phyloP scores from a whole-genome alignment of 2,797 vertebrate genomes.

The Mastacembelus armatus region DNA sequence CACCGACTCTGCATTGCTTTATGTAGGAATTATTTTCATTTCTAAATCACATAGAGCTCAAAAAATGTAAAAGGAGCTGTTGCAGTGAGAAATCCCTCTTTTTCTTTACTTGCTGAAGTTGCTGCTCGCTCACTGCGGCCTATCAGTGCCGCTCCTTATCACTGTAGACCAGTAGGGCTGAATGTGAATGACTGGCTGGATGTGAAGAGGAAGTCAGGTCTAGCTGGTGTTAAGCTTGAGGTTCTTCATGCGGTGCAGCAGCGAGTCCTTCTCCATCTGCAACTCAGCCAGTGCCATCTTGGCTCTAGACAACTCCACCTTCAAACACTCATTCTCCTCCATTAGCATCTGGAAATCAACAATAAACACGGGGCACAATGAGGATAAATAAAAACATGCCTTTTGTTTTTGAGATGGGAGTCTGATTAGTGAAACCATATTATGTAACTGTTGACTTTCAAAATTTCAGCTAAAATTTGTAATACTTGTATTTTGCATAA shows the following conservation, averaged over 20 bases:
- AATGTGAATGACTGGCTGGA: slow-evolving; percentile 8
- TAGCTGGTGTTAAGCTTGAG: slow-evolving; percentile 86
- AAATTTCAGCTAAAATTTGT: slow-evolving; percentile 2
- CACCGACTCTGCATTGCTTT: slow-evolving; percentile 56
- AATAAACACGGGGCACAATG: not conserved
- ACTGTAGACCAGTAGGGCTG: slow-evolving; percentile 9
- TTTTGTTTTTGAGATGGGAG: not conserved
- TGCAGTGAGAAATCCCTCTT: slow-evolving; percentile 10
- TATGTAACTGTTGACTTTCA: not conserved
- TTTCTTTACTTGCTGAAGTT: slow-evolving; percentile 19
- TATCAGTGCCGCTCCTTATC: slow-evolving; percentile 6
- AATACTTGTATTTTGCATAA: slow-evolving; percentile 13
- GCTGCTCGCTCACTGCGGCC: slow-evolving; percentile 21
- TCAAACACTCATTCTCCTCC: slow-evolving; percentile 97
- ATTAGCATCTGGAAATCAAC: slow-evolving; percentile 83
- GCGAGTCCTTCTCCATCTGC: slow-evolving; percentile 93
- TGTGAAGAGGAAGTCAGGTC: not conserved
- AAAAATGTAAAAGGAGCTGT: slow-evolving; percentile 16
- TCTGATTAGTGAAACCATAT: not conserved
- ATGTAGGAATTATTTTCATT: slow-evolving; percentile 49
- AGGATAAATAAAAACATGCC: too few relatives aligned
- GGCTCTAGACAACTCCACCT: slow-evolving; percentile 92
- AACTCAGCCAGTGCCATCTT: slow-evolving; percentile 96
- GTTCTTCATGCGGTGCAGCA: slow-evolving; percentile 91
- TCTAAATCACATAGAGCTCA: slow-evolving; percentile 32